Percentiles rank a stretch among this genome's conserved stretches.
phyloP scores from a whole-genome alignment of 2,888 invertebrate genomes.

The Corythucha ciliata region DNA sequence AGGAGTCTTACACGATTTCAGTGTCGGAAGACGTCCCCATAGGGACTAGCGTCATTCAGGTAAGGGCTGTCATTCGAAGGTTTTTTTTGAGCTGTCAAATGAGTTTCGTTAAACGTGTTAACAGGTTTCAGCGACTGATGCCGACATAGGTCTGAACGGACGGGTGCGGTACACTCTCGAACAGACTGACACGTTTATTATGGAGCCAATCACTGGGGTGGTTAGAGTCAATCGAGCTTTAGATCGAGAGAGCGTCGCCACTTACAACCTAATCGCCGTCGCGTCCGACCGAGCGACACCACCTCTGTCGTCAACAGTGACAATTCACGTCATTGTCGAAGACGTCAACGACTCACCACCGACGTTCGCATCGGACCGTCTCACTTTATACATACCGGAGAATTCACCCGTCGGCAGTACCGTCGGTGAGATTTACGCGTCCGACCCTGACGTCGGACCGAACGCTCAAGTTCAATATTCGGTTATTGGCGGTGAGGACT shows the following conservation, averaged over 20 bases:
- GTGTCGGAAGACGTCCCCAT: slow-evolving; percentile 82
- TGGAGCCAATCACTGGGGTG: slow-evolving; percentile 86
- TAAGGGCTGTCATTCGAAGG: slow-evolving; percentile 31
- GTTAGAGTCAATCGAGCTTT: slow-evolving; percentile 79
- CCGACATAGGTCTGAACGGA: slow-evolving; percentile 79
- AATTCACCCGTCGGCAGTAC: slow-evolving; percentile 94
- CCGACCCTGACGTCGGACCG: slow-evolving; percentile 84
- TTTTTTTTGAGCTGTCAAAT: not conserved
- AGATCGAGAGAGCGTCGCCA: slow-evolving; percentile 81
- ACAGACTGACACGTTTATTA: slow-evolving; percentile 58
- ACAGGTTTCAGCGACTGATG: slow-evolving; percentile 71
- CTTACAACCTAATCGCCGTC: slow-evolving; percentile 73
- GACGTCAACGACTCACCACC: slow-evolving; percentile 88
- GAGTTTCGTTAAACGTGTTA: slow-evolving; percentile 15
- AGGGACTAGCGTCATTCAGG: slow-evolving; percentile 47
- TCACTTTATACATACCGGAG: slow-evolving; percentile 81
- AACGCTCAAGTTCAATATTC: slow-evolving; percentile 90
- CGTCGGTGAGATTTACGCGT: slow-evolving; percentile 80
- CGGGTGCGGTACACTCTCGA: slow-evolving; percentile 77
- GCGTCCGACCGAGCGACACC: slow-evolving; percentile 87
- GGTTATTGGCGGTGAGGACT: slow-evolving; percentile 87
- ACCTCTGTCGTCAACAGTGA: slow-evolving; percentile 53
- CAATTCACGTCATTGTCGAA: slow-evolving; percentile 58
- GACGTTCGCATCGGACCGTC: slow-evolving; percentile 77
- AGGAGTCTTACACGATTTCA: slow-evolving; percentile 67